phyloP scores from a whole-genome alignment of 2,113 vertebrate genomes.

The Ammodytes dubius region DNA sequence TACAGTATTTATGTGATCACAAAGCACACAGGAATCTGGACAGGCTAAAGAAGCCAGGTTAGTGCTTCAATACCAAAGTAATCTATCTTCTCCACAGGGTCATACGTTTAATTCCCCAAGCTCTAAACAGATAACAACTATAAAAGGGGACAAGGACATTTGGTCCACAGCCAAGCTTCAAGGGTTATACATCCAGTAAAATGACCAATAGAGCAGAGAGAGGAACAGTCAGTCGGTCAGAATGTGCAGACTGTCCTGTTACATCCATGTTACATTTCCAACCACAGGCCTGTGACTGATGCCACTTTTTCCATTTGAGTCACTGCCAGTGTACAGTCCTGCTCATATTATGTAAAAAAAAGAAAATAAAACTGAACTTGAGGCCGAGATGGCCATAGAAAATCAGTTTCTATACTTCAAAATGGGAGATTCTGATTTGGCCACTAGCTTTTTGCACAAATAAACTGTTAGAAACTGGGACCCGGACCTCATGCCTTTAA shows the following conservation, averaged over 20 bases:
- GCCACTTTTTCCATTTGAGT: constrained; percentile 62
- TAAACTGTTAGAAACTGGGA: constrained; percentile 44
- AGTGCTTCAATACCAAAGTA: constrained; percentile 16
- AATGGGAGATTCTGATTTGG: constrained; percentile 42
- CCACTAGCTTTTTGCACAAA: constrained; percentile 42
- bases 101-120: background rate
- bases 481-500: constrained; percentile 32
- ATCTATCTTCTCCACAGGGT: constrained; percentile 4
- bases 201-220: constrained; percentile 40
- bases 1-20: constrained; percentile 20
- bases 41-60: constrained; percentile 19
- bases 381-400: constrained; percentile 42
- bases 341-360: constrained; percentile 34
- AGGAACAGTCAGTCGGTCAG: constrained; percentile 26
- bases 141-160: background rate
- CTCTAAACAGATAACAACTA: background rate
- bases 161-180: background rate
- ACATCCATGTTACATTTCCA: constrained; percentile 57
- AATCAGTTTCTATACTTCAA: constrained; percentile 44
- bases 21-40: constrained; percentile 24
- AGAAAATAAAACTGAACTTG: background rate
- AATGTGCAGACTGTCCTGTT: constrained; percentile 48
- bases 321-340: constrained; percentile 50
- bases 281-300: constrained; percentile 56
- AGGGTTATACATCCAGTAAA: constrained; percentile 24